These are phyloP conservation scores for Cerceris rybyensis DNA, from an alignment of 2,888 invertebrate genomes.

Conservation along the genomic window DNA sequence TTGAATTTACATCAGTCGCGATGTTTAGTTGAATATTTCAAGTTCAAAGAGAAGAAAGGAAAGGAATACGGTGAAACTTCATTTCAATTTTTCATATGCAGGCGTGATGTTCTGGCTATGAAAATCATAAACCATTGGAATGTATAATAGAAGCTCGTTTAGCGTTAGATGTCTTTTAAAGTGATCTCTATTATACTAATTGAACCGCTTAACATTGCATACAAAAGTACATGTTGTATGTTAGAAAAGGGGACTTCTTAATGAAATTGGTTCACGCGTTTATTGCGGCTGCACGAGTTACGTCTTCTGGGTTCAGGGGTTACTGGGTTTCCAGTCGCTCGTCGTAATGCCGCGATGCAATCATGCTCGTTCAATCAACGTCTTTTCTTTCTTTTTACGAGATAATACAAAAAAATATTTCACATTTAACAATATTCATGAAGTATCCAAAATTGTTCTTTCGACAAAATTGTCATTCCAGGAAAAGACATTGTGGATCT, in stretches of 20 bases:
- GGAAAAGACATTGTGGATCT: conserved; percentile 85
- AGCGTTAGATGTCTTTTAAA: conserved; percentile 50
- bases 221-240: conserved; percentile 58
- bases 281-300: conserved; percentile 58
- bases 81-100: background rate
- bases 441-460: background rate
- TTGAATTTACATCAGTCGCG: background rate
- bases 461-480: conserved; percentile 20
- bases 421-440: background rate
- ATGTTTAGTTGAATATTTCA: no score
- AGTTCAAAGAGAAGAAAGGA: no score
- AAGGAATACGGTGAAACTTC: background rate
- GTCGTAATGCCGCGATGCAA: conserved; percentile 30
- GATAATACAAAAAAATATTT: background rate
- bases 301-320: conserved; percentile 64
- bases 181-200: conserved; percentile 68
- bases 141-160: conserved; percentile 20
- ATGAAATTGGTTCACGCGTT: conserved; percentile 67
- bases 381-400: background rate
- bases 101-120: background rate
- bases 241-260: conserved; percentile 49
- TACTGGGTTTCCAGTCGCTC: conserved; percentile 69
- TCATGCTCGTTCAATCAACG: conserved; percentile 30
- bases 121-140: conserved; percentile 12
- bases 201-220: conserved; percentile 48